phyloP scores from a whole-genome alignment of 2,797 vertebrate genomes.

The Alouatta caraya region DNA sequence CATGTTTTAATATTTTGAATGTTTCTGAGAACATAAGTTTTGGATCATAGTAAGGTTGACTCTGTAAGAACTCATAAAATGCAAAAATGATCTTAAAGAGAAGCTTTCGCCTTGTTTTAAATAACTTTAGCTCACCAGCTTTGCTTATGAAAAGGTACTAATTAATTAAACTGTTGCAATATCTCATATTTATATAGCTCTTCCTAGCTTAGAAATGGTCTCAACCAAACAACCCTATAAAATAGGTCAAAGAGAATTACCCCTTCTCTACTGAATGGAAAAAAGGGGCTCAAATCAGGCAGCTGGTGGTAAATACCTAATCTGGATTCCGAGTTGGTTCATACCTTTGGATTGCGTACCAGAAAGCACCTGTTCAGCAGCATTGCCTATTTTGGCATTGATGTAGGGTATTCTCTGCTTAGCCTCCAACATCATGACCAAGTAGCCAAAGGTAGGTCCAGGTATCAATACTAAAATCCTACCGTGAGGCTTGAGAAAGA shows the following conservation, averaged over 20 bases:
- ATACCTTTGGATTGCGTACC: background rate
- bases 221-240: background rate
- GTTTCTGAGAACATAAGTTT: constrained; percentile 11
- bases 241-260: background rate
- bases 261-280: background rate
- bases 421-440: background rate
- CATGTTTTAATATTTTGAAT: background rate
- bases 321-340: background rate
- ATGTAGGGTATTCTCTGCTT: background rate
- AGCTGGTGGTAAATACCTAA: background rate
- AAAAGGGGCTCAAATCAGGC: background rate
- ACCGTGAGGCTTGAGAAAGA: background rate
- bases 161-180: background rate
- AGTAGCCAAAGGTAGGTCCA: background rate
- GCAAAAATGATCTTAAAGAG: background rate
- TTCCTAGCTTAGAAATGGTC: constrained; percentile 34
- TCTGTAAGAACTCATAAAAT: background rate
- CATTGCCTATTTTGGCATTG: background rate
- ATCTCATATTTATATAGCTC: background rate
- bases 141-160: constrained; percentile 1
- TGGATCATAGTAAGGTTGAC: background rate
- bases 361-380: background rate
- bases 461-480: background rate
- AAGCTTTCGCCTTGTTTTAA: constrained; percentile 13
- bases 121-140: constrained; percentile 25